phyloP scores from a whole-genome alignment of 2,888 invertebrate species.

The Phyto melanocephala region DNA sequence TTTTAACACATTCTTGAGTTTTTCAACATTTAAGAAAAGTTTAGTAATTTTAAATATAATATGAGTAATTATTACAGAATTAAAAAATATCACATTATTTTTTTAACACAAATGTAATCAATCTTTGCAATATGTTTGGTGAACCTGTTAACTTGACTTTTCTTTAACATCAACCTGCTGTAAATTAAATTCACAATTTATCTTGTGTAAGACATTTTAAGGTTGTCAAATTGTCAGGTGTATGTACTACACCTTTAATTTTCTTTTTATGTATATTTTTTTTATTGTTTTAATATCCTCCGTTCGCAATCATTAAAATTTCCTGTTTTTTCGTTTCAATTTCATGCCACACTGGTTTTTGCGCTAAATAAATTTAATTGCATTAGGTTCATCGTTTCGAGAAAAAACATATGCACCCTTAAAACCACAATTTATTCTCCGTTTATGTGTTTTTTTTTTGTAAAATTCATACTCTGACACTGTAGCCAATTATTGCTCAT shows the following conservation, averaged over 20 bases:
- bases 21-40: too few species aligned
- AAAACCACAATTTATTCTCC: not conserved
- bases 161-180: too few species aligned
- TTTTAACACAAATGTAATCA: too few species aligned
- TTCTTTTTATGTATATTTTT: not conserved
- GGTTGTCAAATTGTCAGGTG: conserved; percentile 20
- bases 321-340: conserved; percentile 45
- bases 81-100: too few species aligned
- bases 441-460: not conserved
- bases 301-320: conserved; percentile 6
- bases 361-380: not conserved
- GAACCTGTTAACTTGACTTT: too few species aligned
- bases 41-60: too few species aligned
- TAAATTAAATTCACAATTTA: too few species aligned
- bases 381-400: not conserved
- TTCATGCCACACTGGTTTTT: conserved; percentile 47
- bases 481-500: not conserved
- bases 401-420: conserved; percentile 6
- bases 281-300: not conserved
- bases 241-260: conserved; percentile 2
- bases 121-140: too few species aligned
- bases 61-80: too few species aligned
- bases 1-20: too few species aligned
- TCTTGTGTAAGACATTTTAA: too few species aligned
- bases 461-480: not conserved